Percentiles rank a stretch among this genome's conserved stretches.
Evolutionary conservation across 2,113 vertebrate genomes (phyloP).

Genomic region (Laticauda laticaudata): DNA sequence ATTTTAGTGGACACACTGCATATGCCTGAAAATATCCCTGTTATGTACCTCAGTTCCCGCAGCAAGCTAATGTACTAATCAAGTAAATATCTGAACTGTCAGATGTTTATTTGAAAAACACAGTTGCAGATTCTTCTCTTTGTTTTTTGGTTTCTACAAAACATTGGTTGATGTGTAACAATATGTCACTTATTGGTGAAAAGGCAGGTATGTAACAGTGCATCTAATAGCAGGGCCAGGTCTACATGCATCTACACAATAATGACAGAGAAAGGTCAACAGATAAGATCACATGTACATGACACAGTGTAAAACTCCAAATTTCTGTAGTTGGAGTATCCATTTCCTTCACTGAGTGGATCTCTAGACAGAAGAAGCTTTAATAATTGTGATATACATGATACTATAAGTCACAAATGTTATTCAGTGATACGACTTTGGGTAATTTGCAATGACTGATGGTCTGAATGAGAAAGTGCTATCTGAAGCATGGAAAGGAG

Average conservation of each 20-base stretch:
- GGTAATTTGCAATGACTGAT: not conserved
- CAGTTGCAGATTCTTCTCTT: not conserved
- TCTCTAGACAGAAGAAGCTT: not conserved
- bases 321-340: not conserved
- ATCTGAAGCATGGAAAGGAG: not conserved
- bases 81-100: not conserved
- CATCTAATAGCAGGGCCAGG: not conserved
- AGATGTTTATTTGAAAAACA: not conserved
- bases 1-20: not conserved
- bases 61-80: not conserved
- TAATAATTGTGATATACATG: not conserved
- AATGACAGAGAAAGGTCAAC: not conserved
- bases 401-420: no score
- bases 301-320: not conserved
- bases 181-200: not conserved
- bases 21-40: not conserved
- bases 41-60: not conserved
- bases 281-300: not conserved
- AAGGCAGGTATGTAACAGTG: not conserved
- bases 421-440: no score
- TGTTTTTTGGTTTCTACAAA: not conserved
- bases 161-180: not conserved
- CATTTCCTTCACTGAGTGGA: not conserved
- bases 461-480: not conserved
- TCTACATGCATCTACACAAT: not conserved